Percentiles rank a stretch among this genome's conserved stretches.
Evolutionary conservation across 2,113 vertebrate species (phyloP).

Genomic region (Furnarius figulus): DNA sequence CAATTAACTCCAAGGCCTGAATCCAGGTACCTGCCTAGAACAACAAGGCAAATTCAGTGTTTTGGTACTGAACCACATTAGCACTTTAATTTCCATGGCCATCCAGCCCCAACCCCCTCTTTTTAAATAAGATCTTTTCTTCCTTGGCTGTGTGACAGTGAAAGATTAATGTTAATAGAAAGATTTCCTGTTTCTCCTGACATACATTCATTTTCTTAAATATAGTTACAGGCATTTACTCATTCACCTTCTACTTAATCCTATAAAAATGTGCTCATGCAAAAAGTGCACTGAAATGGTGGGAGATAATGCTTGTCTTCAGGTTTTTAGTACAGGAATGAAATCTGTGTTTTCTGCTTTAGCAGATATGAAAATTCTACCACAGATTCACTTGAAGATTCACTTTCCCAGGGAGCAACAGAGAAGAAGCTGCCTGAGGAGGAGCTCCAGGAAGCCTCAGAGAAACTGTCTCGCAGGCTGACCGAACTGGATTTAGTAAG

Average conservation of each 20-base stretch:
- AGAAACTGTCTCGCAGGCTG: constrained; percentile 84
- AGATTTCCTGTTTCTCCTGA: neutral
- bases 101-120: neutral
- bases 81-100: neutral
- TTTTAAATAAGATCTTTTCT: neutral
- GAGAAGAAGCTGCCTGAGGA: constrained; percentile 76
- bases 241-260: neutral
- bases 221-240: neutral
- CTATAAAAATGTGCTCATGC: neutral
- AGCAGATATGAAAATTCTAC: neutral
- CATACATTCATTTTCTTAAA: neutral
- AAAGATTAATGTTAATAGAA: neutral
- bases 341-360: neutral
- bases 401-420: constrained; percentile 62
- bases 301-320: neutral
- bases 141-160: neutral
- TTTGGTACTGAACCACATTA: neutral
- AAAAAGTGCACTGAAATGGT: neutral
- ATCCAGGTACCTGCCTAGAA: neutral
- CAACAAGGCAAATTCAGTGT: constrained; percentile 51
- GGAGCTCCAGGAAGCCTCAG: constrained; percentile 83
- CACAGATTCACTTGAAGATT: constrained; percentile 21
- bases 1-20: neutral
- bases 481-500: constrained; percentile 86
- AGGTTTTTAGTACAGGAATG: neutral